phyloP scores from a whole-genome alignment of 2,888 invertebrate species.

The Cremastinae sp. region DNA sequence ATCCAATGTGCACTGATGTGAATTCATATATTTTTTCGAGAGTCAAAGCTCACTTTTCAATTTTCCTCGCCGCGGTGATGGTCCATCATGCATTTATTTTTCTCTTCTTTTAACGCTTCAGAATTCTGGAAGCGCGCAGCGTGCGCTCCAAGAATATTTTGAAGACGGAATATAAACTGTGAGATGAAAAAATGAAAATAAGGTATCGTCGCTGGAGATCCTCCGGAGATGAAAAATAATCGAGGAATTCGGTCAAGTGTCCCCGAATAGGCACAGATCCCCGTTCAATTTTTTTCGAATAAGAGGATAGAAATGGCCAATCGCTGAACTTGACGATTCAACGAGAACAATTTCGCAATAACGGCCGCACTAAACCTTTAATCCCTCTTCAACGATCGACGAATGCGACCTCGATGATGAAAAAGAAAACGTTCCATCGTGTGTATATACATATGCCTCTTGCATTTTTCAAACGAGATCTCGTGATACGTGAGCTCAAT shows the following conservation, averaged over 20 bases:
- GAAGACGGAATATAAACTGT: too few relatives aligned
- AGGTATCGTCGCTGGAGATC: too few relatives aligned
- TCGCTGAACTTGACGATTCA: constrained; percentile 39
- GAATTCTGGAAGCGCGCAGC: too few relatives aligned
- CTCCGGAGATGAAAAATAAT: constrained; percentile 13
- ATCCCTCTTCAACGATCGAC: constrained; percentile 55
- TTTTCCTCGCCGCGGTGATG: too few relatives aligned
- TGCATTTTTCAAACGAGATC: constrained; percentile 5
- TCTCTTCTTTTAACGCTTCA: too few relatives aligned
- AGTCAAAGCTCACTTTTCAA: too few relatives aligned
- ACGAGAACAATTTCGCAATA: constrained; percentile 49
- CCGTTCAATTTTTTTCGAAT: not conserved
- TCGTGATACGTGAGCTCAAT: not conserved
- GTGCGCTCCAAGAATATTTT: too few relatives aligned
- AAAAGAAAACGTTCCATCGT: constrained; percentile 31
- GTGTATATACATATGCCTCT: too few relatives aligned
- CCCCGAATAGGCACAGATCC: constrained; percentile 7
- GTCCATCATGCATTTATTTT: too few relatives aligned
- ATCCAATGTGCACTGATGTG: too few relatives aligned
- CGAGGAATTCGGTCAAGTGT: constrained; percentile 1
- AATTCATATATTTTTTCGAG: too few relatives aligned
- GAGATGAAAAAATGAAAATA: not conserved
- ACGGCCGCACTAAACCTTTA: constrained; percentile 53
- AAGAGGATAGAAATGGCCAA: constrained; percentile 23
- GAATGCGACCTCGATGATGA: constrained; percentile 27